Evolutionary conservation across 2,888 invertebrate species (phyloP), one percentile per base, ranked within the genome.

Genomic region (Brachypterus glaber): DNA sequence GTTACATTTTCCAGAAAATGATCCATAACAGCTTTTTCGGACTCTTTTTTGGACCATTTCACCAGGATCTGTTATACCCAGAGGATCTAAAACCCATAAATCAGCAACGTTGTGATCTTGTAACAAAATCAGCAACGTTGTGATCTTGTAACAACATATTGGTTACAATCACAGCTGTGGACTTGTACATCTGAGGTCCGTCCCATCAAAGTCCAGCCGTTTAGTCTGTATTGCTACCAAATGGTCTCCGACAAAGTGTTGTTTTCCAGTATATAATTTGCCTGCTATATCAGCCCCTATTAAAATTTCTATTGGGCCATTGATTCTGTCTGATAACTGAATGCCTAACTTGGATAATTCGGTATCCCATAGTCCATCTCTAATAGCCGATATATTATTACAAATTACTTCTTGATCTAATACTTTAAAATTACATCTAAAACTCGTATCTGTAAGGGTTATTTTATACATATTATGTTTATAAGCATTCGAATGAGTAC

Each of bases 61-160:
- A n/a, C n/a, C 30, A 1, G 53, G 50, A 40, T 60, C 51, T 9
- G 12, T 40, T 3, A 58, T 54, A 1, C 55, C 55, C 3, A 56
- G 18, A 7, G 44, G 40, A 16, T 57, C 57, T 8, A 57, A 39
- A 12, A 14, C 36, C 53, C 57, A 58, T 17, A 55, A 14, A 3
- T 30, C 17, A 8, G 17, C 5, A 12, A 30, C 21, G 17, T 11
- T 9, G 1, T 29, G 9, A 5, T 35, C 35, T 9, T 16, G 16
- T n/a, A n/a, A n/a, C n/a, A n/a, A 43, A 30, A 32, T 43, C 25
- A 4, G 33, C 11, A 5, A 35, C 14, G 8, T 33, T 11, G 4
- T 21, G 25, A 14, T 36, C 30, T 3, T 14, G 35, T 12, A 40
- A 25, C 2, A 36, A 11, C 11, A 43, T 17, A 11, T 16, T 21